Base-by-base conservation (phyloP, 2,888 invertebrate species). In the Oligia strigilis region DNA sequence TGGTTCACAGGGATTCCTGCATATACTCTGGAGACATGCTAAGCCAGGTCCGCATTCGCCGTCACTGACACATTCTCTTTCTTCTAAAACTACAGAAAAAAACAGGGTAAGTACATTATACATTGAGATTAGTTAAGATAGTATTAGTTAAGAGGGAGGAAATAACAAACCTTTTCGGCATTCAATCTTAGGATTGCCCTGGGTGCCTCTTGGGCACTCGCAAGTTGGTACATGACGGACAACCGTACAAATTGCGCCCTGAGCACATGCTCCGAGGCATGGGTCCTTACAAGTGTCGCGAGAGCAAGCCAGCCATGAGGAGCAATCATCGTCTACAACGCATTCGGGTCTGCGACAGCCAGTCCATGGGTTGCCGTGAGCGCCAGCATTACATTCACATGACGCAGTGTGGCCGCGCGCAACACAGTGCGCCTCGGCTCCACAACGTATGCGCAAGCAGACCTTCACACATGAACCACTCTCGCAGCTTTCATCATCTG, bases 1-100 rank as follows among this genome's bases (percentile, higher is more conserved):
- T 81, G 98, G 97, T 11, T 96, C 93, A 93, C 99, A 99, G 0
- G 99, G 99, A 93, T 99, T 98, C 91, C 97, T 98, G 92, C 99
- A 99, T 86, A 97, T 96, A 70, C 98, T 98, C 91, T 97, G 98
- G 92, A 99, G 98, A 94, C 99, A 99, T 65, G 99, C 99, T 87
- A 98, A 94, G 92, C 98, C 98, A 87, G 98, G 98, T n/a, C 99
- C 98, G 92, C 99, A 99, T 88, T 99, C 99, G 0, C 98, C 98
- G 91, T 99, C 99, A 90, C 97, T 97, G 90, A 97, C 98, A 93
- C 99, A 99, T 93, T 98, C 98, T 29, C 98, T 96, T 87, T 97
- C 94, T 67, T 97, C 97, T 75, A 97, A 93, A 71, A 97, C 97
- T 95, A 84, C 82, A 94, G 91, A 72, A 75, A 82, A 67, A 64